These are phyloP conservation scores for Drosophila sulfurigaster DNA, from an alignment of 1,140 invertebrate genomes.

Conservation along the genomic window DNA sequence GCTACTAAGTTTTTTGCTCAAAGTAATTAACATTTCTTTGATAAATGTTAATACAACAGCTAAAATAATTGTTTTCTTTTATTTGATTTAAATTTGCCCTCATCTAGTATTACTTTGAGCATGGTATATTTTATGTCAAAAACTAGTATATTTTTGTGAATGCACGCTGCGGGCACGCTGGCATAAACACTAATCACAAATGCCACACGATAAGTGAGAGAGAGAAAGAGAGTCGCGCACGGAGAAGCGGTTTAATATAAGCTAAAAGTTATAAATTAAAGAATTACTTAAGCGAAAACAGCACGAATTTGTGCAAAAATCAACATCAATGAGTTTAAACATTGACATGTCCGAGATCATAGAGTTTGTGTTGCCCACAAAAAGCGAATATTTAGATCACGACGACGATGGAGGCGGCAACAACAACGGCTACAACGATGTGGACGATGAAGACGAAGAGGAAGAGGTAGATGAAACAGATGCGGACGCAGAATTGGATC, in stretches of 20 bases:
- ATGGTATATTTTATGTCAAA: constrained; percentile 5
- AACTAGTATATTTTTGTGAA: background rate
- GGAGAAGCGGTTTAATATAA: constrained; percentile 34
- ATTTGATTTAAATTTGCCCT: no score
- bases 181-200: constrained; percentile 33
- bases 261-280: constrained; percentile 5
- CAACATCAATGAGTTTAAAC: constrained; percentile 37
- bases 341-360: constrained; percentile 71
- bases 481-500: no score
- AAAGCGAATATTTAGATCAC: constrained; percentile 56
- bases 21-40: no score
- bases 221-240: constrained; percentile 23
- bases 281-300: background rate
- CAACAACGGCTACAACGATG: background rate
- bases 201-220: constrained; percentile 50
- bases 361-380: constrained; percentile 57
- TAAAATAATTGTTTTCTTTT: no score
- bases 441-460: no score
- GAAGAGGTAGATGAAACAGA: no score
- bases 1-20: no score
- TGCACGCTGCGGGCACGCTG: background rate
- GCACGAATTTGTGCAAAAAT: constrained; percentile 20
- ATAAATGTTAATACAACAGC: no score
- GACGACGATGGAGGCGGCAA: constrained; percentile 29
- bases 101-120: no score